A percentile compares a stretch with the other conserved stretches of the same genome.
Conservation (phyloP, 1,140 invertebrate genomes). For the Drosophila yakuba region DNA sequence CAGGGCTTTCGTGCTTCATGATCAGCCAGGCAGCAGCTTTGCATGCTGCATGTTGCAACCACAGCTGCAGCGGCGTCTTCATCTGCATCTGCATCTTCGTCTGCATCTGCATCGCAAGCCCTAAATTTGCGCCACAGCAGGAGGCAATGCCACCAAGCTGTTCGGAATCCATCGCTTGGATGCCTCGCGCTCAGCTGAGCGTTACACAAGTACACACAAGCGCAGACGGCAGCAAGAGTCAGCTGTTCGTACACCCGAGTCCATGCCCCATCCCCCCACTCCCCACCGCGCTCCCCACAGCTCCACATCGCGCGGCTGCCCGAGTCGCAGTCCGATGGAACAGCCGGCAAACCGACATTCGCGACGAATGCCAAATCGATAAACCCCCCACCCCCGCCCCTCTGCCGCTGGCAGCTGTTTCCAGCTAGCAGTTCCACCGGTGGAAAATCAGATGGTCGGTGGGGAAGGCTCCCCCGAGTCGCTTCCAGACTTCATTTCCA, state of each 20-base stretch:
- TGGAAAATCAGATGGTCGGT: constrained; percentile 62
- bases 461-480: not conserved
- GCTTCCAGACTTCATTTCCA: constrained; percentile 35
- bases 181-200: constrained; percentile 68
- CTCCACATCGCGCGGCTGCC: no score
- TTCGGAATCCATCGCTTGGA: constrained; percentile 59
- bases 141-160: constrained; percentile 20
- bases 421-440: constrained; percentile 9
- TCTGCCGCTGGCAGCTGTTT: constrained; percentile 62
- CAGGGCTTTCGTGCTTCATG: constrained; percentile 7
- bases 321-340: not conserved
- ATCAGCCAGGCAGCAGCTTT: constrained; percentile 2
- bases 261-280: not conserved
- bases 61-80: constrained; percentile 1
- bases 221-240: constrained; percentile 17
- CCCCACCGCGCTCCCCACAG: not conserved
- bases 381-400: constrained; percentile 32
- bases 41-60: constrained; percentile 23
- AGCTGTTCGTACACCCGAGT: constrained; percentile 37
- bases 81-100: not conserved
- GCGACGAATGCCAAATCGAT: constrained; percentile 59
- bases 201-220: constrained; percentile 37
- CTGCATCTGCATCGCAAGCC: constrained; percentile 9
- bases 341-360: constrained; percentile 28
- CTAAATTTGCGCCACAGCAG: constrained; percentile 1